Percentiles rank a stretch among this genome's conserved stretches.
Evolutionary conservation across 2,888 invertebrate genomes (phyloP).

Genomic region (Hoplodrina ambigua): DNA sequence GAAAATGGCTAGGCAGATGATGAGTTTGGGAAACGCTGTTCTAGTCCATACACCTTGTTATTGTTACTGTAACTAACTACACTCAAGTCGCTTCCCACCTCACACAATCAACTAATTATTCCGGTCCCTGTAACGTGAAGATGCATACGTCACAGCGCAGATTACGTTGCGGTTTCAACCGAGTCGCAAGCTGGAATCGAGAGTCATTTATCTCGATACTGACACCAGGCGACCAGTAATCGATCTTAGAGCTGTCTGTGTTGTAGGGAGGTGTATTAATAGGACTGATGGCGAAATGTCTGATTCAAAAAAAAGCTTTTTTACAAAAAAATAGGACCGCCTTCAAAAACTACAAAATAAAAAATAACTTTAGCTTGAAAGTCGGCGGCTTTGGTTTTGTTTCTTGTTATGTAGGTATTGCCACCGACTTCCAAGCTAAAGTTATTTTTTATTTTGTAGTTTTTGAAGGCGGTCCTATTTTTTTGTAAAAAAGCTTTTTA

Average conservation of each 20-base stretch:
- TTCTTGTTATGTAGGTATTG: no score
- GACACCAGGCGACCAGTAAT: slow-evolving; percentile 56
- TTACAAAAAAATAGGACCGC: no score
- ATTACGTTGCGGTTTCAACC: slow-evolving; percentile 44
- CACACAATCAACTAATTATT: slow-evolving; percentile 50
- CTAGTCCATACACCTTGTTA: neutral
- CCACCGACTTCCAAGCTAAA: no score
- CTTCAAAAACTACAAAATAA: no score
- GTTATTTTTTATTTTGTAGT: no score
- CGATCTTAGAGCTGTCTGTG: slow-evolving; percentile 57
- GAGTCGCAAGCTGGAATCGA: slow-evolving; percentile 50
- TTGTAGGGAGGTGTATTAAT: neutral
- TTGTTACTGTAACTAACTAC: neutral
- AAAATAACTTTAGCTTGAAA: no score
- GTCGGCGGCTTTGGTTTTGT: no score
- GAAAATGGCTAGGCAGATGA: no score
- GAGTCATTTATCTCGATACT: slow-evolving; percentile 62
- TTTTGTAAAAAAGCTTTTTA: no score
- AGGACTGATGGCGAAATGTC: neutral
- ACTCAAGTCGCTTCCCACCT: slow-evolving; percentile 3
- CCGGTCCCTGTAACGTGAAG: slow-evolving; percentile 39
- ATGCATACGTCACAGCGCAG: slow-evolving; percentile 51
- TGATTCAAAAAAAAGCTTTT: neutral
- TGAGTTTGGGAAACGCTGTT: no score
- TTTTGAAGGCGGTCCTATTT: no score